Percentiles rank a stretch among this genome's conserved stretches.
These are phyloP conservation scores for Suncus etruscus DNA, from an alignment of 2,113 vertebrate genomes.

Conservation along the genomic window DNA sequence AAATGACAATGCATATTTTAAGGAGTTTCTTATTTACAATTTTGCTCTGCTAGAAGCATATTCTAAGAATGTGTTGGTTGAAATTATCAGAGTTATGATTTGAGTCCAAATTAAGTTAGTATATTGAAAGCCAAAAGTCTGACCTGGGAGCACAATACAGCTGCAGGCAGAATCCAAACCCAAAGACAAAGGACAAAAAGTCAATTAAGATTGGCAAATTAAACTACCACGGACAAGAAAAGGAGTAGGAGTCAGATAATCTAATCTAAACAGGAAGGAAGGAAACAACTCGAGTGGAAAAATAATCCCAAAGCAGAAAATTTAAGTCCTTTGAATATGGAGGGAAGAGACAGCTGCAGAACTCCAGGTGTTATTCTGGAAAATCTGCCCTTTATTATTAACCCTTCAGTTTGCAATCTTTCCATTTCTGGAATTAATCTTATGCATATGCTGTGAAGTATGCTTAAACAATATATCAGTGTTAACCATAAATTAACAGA, in stretches of 20 bases:
- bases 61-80: slow-evolving; percentile 33
- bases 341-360: not conserved
- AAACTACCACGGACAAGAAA: not conserved
- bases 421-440: not conserved
- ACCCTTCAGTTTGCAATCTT: not conserved
- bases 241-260: not conserved
- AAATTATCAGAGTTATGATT: not conserved
- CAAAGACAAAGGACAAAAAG: not conserved
- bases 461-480: not conserved
- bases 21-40: slow-evolving; percentile 8
- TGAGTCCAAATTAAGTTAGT: not conserved
- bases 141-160: not conserved
- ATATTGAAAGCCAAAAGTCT: slow-evolving; percentile 6
- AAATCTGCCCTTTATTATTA: not conserved
- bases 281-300: slow-evolving; percentile 33
- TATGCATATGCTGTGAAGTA: not conserved
- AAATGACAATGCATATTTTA: not conserved
- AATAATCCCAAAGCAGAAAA: slow-evolving; percentile 27
- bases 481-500: slow-evolving; percentile 3
- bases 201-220: not conserved
- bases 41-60: not conserved
- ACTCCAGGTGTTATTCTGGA: not conserved
- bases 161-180: not conserved
- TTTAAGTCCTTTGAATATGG: not conserved
- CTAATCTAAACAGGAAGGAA: slow-evolving; percentile 33